A percentile compares a stretch with the other conserved stretches of the same genome.
These are phyloP conservation scores for Noctua janthina DNA, from an alignment of 2,888 invertebrate species.

Conservation along the genomic window DNA sequence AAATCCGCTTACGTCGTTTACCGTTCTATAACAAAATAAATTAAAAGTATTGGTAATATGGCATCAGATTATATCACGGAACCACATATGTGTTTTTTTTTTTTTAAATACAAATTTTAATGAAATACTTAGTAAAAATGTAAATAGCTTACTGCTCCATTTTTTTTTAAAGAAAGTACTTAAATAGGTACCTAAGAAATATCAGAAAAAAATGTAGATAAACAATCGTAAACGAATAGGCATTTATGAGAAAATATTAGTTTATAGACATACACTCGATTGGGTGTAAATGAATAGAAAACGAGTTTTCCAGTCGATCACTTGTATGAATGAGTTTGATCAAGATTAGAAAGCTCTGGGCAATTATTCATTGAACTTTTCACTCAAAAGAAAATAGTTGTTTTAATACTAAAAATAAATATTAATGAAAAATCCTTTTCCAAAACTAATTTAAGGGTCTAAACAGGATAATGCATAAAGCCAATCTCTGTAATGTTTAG, in stretches of 20 bases:
- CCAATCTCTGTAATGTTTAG: background rate
- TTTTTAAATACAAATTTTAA: background rate
- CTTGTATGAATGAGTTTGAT: constrained; percentile 4
- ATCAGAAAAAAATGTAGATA: background rate
- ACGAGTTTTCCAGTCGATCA: background rate
- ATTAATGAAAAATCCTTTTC: background rate
- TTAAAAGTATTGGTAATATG: background rate
- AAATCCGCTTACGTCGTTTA: background rate
- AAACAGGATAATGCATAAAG: background rate
- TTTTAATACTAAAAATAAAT: background rate
- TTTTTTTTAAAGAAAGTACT: background rate
- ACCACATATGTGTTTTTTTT: background rate
- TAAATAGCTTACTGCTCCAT: background rate
- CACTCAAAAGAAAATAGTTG: background rate
- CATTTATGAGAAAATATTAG: background rate
- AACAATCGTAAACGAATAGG: no score
- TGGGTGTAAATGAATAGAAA: background rate
- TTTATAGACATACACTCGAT: background rate
- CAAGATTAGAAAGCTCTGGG: background rate
- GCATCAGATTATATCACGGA: background rate
- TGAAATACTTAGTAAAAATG: background rate
- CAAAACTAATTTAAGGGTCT: background rate
- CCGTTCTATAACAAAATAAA: background rate
- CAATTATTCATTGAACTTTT: constrained; percentile 4
- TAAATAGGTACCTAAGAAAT: background rate